Evolutionary conservation across 2,888 invertebrate genomes (phyloP).

Genomic region (Argyra leucocephala): DNA sequence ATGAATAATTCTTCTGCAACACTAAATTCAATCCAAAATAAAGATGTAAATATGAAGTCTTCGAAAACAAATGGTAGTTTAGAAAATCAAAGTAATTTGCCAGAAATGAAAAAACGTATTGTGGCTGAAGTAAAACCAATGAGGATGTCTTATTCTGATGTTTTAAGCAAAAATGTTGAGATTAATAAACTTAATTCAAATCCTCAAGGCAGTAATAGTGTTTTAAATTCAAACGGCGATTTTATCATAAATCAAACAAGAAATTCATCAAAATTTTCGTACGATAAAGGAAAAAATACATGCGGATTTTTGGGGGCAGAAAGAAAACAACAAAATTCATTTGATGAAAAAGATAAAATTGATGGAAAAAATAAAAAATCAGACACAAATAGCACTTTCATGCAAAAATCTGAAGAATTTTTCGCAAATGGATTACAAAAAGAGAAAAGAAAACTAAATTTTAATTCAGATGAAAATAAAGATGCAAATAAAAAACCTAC

Average conservation of each 20-base stretch:
- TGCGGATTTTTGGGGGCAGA: background rate
- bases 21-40: conserved; percentile 9
- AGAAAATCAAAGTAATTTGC: conserved; percentile 22
- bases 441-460: background rate
- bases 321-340: background rate
- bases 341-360: conserved; percentile 16
- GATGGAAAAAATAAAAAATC: conserved; percentile 15
- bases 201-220: background rate
- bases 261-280: background rate
- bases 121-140: conserved; percentile 79
- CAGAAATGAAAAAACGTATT: conserved; percentile 49
- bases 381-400: background rate
- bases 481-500: background rate
- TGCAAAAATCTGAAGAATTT: background rate
- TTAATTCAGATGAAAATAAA: background rate
- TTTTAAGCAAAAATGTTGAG: conserved; percentile 54
- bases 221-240: background rate
- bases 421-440: background rate
- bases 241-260: background rate
- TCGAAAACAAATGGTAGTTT: conserved; percentile 27
- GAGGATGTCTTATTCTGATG: conserved; percentile 78
- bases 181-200: background rate
- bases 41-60: conserved; percentile 9
- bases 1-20: background rate
- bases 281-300: background rate